These are phyloP conservation scores for Entelurus aequoreus DNA, from an alignment of 2,113 vertebrate species.

Conservation along the genomic window DNA sequence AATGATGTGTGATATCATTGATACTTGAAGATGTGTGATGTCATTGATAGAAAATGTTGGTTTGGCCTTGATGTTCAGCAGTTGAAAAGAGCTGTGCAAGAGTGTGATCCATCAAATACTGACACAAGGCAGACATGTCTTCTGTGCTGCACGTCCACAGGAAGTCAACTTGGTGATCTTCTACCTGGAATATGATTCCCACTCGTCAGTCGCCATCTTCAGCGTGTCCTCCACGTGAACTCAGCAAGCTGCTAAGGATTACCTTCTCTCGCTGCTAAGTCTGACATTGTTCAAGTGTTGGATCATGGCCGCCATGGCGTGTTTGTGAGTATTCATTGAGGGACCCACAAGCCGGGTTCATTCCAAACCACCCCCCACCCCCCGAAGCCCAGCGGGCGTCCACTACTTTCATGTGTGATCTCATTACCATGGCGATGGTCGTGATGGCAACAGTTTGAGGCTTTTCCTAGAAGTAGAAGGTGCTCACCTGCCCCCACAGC, in stretches of 20 bases:
- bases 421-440: constrained; percentile 56
- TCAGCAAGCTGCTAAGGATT: constrained; percentile 8
- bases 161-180: neutral
- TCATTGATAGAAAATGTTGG: too few relatives aligned
- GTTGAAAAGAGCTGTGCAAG: too few relatives aligned
- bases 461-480: neutral
- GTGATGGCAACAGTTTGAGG: constrained; percentile 48
- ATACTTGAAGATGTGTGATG: too few relatives aligned
- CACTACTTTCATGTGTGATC: constrained; percentile 50
- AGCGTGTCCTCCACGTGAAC: constrained; percentile 39
- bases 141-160: constrained; percentile 8
- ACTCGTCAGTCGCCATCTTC: constrained; percentile 24
- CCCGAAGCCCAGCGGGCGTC: constrained; percentile 27
- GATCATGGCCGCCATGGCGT: constrained; percentile 2
- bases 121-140: neutral
- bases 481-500: constrained; percentile 94
- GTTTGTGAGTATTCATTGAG: constrained; percentile 22
- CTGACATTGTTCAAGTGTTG: neutral
- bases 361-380: constrained; percentile 10
- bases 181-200: constrained; percentile 18
- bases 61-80: too few relatives aligned
- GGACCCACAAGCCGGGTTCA: constrained; percentile 43
- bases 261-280: constrained; percentile 1
- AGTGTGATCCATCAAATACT: too few relatives aligned
- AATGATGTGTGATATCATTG: too few relatives aligned